Percentiles rank a stretch among this genome's conserved stretches.
These are phyloP conservation scores for Takifugu ocellatus DNA, from an alignment of 2,797 vertebrate species.

Conservation along the genomic window DNA sequence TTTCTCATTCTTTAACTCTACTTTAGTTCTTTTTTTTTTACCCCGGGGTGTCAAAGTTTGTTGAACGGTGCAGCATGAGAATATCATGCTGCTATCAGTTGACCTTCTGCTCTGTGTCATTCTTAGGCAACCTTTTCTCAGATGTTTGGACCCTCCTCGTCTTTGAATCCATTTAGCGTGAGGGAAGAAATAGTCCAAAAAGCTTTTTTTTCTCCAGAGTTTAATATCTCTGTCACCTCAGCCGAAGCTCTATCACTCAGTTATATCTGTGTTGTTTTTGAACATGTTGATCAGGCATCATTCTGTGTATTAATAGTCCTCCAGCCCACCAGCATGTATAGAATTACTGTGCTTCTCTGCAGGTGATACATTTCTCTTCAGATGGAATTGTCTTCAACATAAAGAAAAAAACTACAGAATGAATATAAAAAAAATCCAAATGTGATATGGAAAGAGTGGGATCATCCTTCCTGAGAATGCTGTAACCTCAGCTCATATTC, in stretches of 20 bases:
- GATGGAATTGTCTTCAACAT: constrained; percentile 77
- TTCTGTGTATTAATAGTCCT: constrained; percentile 5
- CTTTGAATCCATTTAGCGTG: no score
- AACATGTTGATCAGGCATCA: constrained; percentile 5
- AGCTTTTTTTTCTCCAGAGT: constrained; percentile 8
- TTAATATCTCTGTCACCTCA: constrained; percentile 7
- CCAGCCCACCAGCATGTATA: constrained; percentile 52
- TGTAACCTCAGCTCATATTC: constrained; percentile 13
- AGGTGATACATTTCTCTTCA: constrained; percentile 71
- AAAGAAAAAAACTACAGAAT: constrained; percentile 54
- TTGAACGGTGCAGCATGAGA: neutral
- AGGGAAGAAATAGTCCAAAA: no score
- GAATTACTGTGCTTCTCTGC: constrained; percentile 73
- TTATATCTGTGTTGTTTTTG: constrained; percentile 9
- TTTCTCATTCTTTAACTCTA: neutral
- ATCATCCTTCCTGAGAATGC: constrained; percentile 10
- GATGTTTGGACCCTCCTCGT: no score
- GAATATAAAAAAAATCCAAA: neutral
- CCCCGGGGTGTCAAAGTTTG: neutral
- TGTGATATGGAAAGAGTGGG: constrained; percentile 9
- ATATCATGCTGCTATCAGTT: neutral
- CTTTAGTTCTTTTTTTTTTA: neutral
- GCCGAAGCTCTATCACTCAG: constrained; percentile 1
- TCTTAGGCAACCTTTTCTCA: neutral
- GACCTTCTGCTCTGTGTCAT: neutral